These are phyloP conservation scores for Gnathonemus echidnorhynchus DNA, from an alignment of 2,113 vertebrate species.

Conservation along the genomic window DNA sequence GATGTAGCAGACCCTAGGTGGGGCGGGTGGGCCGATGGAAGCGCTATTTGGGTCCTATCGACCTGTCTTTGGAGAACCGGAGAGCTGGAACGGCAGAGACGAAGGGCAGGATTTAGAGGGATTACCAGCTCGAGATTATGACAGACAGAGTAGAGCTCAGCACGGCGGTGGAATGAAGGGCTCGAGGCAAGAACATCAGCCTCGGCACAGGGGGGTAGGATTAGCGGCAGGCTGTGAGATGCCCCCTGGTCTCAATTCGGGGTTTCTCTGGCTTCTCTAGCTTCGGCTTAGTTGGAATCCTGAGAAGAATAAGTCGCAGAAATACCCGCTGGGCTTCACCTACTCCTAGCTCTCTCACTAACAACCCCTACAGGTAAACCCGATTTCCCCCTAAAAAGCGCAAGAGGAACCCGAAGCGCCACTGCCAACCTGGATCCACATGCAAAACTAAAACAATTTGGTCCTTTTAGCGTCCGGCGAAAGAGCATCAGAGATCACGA, in stretches of 20 bases:
- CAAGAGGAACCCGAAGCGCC: not conserved
- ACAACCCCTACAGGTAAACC: not conserved
- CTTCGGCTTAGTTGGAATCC: not conserved
- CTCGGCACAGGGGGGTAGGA: not conserved
- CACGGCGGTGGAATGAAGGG: not conserved
- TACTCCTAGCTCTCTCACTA: not conserved
- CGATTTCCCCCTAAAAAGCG: not conserved
- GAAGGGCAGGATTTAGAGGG: constrained; percentile 18
- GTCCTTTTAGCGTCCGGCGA: not conserved
- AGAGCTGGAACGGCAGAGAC: not conserved
- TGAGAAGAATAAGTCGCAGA: not conserved
- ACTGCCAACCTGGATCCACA: not conserved
- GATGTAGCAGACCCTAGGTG: not conserved
- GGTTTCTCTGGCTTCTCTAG: not conserved
- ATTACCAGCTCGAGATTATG: constrained; percentile 11
- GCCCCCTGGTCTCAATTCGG: not conserved
- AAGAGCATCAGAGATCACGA: not conserved
- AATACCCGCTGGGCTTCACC: not conserved
- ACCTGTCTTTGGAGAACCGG: not conserved
- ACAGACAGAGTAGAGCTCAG: not conserved
- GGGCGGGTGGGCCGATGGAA: not conserved
- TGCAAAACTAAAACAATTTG: not conserved
- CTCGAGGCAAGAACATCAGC: not conserved
- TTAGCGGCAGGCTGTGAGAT: not conserved
- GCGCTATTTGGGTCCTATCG: not conserved